Percentiles rank a stretch among this genome's conserved stretches.
Conservation (phyloP, 2,113 vertebrate genomes). For the Tragelaphus buxtoni region DNA sequence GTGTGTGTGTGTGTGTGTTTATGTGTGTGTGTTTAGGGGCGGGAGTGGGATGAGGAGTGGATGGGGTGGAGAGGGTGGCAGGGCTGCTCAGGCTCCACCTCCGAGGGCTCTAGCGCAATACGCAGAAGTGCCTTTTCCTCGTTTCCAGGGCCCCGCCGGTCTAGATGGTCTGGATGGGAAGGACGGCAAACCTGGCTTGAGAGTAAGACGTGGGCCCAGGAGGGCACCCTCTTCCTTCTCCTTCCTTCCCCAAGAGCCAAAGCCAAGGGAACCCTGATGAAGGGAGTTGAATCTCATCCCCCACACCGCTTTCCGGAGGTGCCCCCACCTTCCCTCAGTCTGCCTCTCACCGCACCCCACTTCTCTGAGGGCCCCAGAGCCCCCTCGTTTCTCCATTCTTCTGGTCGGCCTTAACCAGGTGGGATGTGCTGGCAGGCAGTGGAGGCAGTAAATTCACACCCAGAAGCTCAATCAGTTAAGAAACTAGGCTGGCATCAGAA, state of each 20-base stretch:
- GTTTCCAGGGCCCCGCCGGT: constrained; percentile 89
- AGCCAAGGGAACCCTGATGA: neutral
- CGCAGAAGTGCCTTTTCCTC: neutral
- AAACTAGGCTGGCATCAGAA: neutral
- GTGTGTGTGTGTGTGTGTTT: no score
- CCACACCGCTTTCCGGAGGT: neutral
- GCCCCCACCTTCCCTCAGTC: neutral
- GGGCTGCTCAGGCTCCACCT: neutral
- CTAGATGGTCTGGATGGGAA: constrained; percentile 94
- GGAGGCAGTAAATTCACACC: neutral
- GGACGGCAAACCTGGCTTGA: constrained; percentile 90
- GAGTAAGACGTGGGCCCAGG: constrained; percentile 77
- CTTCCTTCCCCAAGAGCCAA: neutral
- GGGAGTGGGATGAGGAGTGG: neutral
- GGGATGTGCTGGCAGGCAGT: neutral
- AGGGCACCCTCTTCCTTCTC: neutral
- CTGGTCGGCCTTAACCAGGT: neutral
- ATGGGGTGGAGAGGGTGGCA: neutral
- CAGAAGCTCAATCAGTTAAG: neutral
- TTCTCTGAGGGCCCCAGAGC: neutral
- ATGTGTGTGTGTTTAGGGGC: no score
- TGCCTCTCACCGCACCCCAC: neutral
- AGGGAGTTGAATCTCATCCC: neutral
- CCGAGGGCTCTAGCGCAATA: fast-evolving
- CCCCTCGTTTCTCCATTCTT: neutral